Evolutionary conservation across 2,888 invertebrate species (phyloP).

Genomic region (Podabrus alpinus): DNA sequence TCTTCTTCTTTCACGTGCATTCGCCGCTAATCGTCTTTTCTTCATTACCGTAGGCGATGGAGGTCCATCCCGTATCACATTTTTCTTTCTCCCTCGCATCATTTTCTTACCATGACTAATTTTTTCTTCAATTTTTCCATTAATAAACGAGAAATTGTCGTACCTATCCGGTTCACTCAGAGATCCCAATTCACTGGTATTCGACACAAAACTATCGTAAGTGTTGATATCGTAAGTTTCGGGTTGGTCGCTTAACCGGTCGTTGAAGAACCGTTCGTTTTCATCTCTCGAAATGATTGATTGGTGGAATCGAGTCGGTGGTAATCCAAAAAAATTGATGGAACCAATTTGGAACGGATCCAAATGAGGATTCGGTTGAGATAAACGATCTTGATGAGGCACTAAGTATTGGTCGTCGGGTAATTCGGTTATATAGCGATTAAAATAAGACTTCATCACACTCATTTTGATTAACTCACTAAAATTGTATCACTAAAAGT

Average conservation of each 20-base stretch:
- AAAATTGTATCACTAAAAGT: background rate
- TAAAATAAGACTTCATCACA: slow-evolving; percentile 47
- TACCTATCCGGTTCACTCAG: slow-evolving; percentile 45
- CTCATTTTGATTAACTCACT: background rate
- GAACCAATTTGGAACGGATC: slow-evolving; percentile 21
- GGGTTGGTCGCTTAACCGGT: slow-evolving; percentile 28
- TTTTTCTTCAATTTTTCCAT: slow-evolving; percentile 28
- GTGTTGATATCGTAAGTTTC: slow-evolving; percentile 47
- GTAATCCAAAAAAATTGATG: slow-evolving; percentile 22
- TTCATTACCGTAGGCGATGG: slow-evolving; percentile 59
- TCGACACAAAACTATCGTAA: slow-evolving; percentile 48
- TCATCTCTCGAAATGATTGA: slow-evolving; percentile 1
- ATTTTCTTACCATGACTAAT: slow-evolving; percentile 23
- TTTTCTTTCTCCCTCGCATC: slow-evolving; percentile 39
- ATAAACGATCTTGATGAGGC: slow-evolving; percentile 13
- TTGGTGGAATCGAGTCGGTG: slow-evolving; percentile 10
- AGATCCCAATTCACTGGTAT: slow-evolving; percentile 43
- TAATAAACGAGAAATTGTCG: slow-evolving; percentile 43
- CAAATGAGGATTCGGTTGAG: slow-evolving; percentile 19
- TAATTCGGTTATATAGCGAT: slow-evolving; percentile 36
- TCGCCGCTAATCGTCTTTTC: slow-evolving; percentile 69
- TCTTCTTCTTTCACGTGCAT: slow-evolving; percentile 70
- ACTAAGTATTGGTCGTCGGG: slow-evolving; percentile 25
- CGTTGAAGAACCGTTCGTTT: slow-evolving; percentile 13
- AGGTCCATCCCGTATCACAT: slow-evolving; percentile 43